These are phyloP conservation scores for Craseonycteris thonglongyai DNA, from an alignment of 2,113 vertebrate genomes.

Conservation along the genomic window DNA sequence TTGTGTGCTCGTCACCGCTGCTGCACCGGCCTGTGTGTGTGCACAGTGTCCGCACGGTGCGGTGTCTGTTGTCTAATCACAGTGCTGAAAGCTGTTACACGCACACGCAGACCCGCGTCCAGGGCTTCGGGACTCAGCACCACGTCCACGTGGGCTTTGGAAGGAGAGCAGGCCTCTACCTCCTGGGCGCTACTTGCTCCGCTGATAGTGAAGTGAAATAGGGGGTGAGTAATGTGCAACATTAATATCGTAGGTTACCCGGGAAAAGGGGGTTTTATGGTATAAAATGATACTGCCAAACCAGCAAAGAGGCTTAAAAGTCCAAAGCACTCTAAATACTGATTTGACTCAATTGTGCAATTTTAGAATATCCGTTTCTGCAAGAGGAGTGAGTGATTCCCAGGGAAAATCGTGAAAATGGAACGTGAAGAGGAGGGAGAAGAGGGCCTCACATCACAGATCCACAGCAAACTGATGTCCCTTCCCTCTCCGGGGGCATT, in stretches of 20 bases:
- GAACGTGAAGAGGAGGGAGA: constrained; percentile 8
- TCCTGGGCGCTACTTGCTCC: background rate
- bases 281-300: constrained; percentile 12
- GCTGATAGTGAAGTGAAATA: constrained; percentile 5
- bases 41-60: background rate
- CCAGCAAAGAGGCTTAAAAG: background rate
- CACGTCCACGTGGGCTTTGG: background rate
- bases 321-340: constrained; percentile 49
- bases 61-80: constrained; percentile 1
- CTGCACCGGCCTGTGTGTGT: background rate
- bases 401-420: constrained; percentile 21
- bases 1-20: background rate
- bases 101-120: background rate
- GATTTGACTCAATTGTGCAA: constrained; percentile 36
- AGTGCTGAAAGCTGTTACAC: background rate
- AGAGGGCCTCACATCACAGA: background rate
- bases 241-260: constrained; percentile 28
- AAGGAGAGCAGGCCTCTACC: background rate
- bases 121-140: background rate
- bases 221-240: background rate
- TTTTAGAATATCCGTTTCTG: constrained; percentile 35
- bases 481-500: constrained; percentile 69
- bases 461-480: background rate
- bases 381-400: constrained; percentile 13
- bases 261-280: background rate